A percentile compares a stretch with the other conserved stretches of the same genome.
Evolutionary conservation across 2,797 vertebrate genomes (phyloP).

Genomic region (Aplochiton taeniatus): DNA sequence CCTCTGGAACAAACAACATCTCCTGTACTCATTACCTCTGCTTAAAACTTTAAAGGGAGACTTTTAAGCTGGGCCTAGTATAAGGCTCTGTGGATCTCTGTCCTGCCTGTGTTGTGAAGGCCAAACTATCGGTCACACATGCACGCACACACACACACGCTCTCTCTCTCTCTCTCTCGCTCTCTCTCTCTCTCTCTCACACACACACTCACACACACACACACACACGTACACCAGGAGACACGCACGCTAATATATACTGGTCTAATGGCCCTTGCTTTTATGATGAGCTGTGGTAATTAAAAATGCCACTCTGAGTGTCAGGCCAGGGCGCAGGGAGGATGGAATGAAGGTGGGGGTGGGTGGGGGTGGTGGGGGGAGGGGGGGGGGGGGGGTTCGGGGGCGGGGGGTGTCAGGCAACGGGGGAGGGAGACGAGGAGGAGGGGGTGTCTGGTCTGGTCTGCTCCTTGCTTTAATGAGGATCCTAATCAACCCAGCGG

Average conservation of each 20-base stretch:
- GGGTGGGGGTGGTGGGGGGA: not conserved
- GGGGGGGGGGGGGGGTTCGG: constrained; percentile 10
- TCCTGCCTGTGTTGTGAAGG: too few relatives aligned
- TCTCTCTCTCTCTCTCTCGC: too few relatives aligned
- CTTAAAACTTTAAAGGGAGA: too few relatives aligned
- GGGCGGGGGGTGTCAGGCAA: not conserved
- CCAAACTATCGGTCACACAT: too few relatives aligned
- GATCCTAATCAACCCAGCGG: constrained; percentile 69
- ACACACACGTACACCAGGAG: not conserved
- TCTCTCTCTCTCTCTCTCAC: too few relatives aligned
- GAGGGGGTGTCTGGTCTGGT: constrained; percentile 37
- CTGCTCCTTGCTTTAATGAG: constrained; percentile 71
- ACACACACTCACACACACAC: too few relatives aligned
- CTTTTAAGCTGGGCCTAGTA: too few relatives aligned
- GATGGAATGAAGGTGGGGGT: constrained; percentile 12
- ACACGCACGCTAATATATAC: constrained; percentile 14
- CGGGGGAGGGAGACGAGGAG: not conserved
- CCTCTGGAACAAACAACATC: too few relatives aligned
- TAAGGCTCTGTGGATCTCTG: too few relatives aligned
- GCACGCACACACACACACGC: too few relatives aligned
- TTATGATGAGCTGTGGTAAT: constrained; percentile 64
- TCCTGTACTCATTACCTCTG: too few relatives aligned
- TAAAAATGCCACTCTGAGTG: constrained; percentile 69
- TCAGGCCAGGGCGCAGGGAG: constrained; percentile 37
- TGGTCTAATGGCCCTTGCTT: constrained; percentile 42